A percentile compares a stretch with the other conserved stretches of the same genome.
Conservation (phyloP, 2,888 invertebrate species). For the Lasiommata megera region DNA sequence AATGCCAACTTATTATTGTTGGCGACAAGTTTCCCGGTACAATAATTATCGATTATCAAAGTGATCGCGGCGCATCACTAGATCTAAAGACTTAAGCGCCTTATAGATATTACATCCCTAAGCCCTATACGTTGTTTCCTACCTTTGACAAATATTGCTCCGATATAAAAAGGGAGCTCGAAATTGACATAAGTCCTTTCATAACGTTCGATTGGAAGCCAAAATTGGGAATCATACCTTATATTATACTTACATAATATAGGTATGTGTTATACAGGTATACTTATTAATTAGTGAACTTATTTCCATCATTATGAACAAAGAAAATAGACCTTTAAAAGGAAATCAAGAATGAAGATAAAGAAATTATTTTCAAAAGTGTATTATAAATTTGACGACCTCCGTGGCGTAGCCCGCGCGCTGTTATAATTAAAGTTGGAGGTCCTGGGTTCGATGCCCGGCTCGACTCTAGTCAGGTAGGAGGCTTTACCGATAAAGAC, state of each 20-base stretch:
- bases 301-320: too few species aligned
- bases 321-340: too few species aligned
- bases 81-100: slow-evolving; percentile 23
- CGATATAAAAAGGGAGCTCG: slow-evolving; percentile 53
- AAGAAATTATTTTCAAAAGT: too few species aligned
- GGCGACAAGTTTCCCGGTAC: not conserved
- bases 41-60: not conserved
- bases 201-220: slow-evolving; percentile 15
- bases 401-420: too few species aligned
- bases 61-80: not conserved
- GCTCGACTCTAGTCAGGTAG: too few species aligned
- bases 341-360: too few species aligned
- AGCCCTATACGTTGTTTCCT: slow-evolving; percentile 24
- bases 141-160: slow-evolving; percentile 67
- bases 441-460: too few species aligned
- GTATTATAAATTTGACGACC: too few species aligned
- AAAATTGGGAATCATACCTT: slow-evolving; percentile 8
- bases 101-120: slow-evolving; percentile 26
- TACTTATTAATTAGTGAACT: not conserved
- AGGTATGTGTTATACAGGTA: not conserved
- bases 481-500: too few species aligned
- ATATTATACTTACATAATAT: not conserved
- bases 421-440: too few species aligned
- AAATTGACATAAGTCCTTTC: slow-evolving; percentile 41
- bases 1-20: too few species aligned